Conservation (phyloP, 2,797 vertebrate genomes). For the Takifugu rubripes region DNA sequence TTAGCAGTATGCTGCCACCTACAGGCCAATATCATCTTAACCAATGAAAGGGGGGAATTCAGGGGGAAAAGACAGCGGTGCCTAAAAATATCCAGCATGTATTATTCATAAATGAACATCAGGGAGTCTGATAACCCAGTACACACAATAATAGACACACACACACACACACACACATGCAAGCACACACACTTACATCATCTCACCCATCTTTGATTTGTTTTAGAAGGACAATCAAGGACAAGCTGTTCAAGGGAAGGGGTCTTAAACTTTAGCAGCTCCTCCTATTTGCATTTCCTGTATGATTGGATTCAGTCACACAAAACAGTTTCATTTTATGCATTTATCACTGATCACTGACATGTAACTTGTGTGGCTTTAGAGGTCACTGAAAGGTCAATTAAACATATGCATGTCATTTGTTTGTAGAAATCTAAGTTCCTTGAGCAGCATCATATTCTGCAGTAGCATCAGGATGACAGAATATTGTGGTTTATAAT, state of each 20-base stretch:
- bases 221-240: slow-evolving; percentile 53
- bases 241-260: slow-evolving; percentile 37
- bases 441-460: too few species aligned
- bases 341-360: not conserved
- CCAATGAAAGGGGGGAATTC: slow-evolving; percentile 24
- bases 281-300: slow-evolving; percentile 12
- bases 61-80: slow-evolving; percentile 41
- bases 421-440: too few species aligned
- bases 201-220: slow-evolving; percentile 40
- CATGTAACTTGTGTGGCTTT: not conserved
- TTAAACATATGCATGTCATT: too few species aligned
- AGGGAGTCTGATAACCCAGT: slow-evolving; percentile 50
- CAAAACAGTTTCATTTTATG: slow-evolving; percentile 15
- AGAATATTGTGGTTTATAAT: too few species aligned
- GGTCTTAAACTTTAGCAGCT: slow-evolving; percentile 39
- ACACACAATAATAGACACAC: slow-evolving; percentile 24
- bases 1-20: slow-evolving; percentile 69
- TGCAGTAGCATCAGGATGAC: too few species aligned
- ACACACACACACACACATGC: slow-evolving; percentile 13
- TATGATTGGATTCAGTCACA: slow-evolving; percentile 29
- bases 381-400: not conserved
- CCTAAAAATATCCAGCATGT: slow-evolving; percentile 65
- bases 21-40: slow-evolving; percentile 47
- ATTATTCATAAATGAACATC: slow-evolving; percentile 68
- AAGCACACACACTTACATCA: slow-evolving; percentile 30